A percentile compares a stretch with the other conserved stretches of the same genome.
phyloP scores from a whole-genome alignment of 2,888 invertebrate genomes.

The Pherbina coryleti region DNA sequence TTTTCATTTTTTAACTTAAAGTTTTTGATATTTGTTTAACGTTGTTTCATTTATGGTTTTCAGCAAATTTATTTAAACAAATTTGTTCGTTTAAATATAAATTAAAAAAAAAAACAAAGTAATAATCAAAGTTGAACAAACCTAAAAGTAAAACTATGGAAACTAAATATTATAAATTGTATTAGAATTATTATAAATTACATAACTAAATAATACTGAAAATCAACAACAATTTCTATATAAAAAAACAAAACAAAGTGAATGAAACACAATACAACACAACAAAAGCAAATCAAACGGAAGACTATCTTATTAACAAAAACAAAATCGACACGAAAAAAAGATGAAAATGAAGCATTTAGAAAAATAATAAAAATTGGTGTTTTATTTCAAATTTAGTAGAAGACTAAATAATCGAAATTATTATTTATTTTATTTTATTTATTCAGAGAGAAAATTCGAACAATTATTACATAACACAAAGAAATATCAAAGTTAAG shows the following conservation, averaged over 20 bases:
- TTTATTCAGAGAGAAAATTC: no score
- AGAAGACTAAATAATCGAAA: no score
- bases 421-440: no score
- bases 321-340: conserved; percentile 10
- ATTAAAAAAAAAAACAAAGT: conserved; percentile 24
- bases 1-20: background rate
- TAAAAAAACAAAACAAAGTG: conserved; percentile 22
- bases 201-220: conserved; percentile 22
- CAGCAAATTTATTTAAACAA: background rate
- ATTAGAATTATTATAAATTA: conserved; percentile 31
- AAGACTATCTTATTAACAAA: conserved; percentile 31
- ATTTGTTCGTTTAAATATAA: conserved; percentile 22
- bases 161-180: conserved; percentile 31
- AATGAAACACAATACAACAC: conserved; percentile 10
- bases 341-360: conserved; percentile 28
- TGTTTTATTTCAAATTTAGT: conserved; percentile 17
- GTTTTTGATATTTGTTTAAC: background rate
- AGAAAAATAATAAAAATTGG: conserved; percentile 30
- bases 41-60: background rate
- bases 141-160: conserved; percentile 8
- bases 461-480: no score
- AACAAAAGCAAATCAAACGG: conserved; percentile 31
- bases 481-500: no score
- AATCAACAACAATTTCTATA: conserved; percentile 31
- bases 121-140: conserved; percentile 4